Evolutionary conservation across 1,140 invertebrate species (phyloP).

Genomic region (Trachymyrmex cornetzi): DNA sequence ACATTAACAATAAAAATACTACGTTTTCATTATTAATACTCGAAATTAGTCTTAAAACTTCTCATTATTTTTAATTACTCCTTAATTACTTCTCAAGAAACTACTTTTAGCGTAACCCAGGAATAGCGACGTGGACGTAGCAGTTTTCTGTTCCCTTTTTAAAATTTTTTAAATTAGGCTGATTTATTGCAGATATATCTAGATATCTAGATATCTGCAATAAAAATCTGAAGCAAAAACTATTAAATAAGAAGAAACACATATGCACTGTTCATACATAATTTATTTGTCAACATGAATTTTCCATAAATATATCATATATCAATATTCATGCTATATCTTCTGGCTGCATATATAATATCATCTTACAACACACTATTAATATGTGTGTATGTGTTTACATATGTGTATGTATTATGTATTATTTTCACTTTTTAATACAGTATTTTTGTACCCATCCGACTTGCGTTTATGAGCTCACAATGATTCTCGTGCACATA

Average conservation of each 20-base stretch:
- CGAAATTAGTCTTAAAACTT: no score
- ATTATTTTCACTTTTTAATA: slow-evolving; percentile 61
- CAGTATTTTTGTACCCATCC: slow-evolving; percentile 77
- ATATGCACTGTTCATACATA: slow-evolving; percentile 75
- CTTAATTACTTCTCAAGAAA: no score
- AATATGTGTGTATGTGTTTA: slow-evolving; percentile 18
- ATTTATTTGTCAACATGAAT: slow-evolving; percentile 84
- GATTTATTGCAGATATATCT: no score
- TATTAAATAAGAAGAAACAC: slow-evolving; percentile 7
- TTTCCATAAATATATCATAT: slow-evolving; percentile 84
- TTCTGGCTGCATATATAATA: slow-evolving; percentile 73
- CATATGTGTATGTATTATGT: slow-evolving; percentile 43
- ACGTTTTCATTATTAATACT: no score
- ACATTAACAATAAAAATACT: no score
- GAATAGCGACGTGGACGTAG: no score
- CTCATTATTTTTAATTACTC: no score
- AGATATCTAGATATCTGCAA: no score
- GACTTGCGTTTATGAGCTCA: slow-evolving; percentile 66
- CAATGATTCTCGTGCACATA: slow-evolving; percentile 34
- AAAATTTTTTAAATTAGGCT: no score
- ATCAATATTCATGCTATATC: slow-evolving; percentile 79
- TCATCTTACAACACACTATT: slow-evolving; percentile 65
- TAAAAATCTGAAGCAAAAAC: not conserved
- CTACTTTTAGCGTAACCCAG: no score
- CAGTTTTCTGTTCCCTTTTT: no score